A percentile compares a stretch with the other conserved stretches of the same genome.
These are phyloP conservation scores for Trachelus troglodyta DNA, from an alignment of 2,888 invertebrate species.

Conservation along the genomic window DNA sequence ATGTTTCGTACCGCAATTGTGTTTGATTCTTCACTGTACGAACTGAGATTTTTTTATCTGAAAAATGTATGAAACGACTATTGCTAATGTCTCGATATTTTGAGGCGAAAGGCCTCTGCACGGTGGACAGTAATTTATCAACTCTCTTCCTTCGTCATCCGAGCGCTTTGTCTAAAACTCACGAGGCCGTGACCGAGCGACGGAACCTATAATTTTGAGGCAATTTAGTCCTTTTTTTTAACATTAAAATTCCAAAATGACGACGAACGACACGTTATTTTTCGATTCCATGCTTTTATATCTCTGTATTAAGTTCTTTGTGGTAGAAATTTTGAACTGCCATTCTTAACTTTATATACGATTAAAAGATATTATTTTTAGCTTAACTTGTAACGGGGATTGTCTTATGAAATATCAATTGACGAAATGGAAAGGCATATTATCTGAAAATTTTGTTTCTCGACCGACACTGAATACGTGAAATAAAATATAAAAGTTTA, in stretches of 20 bases:
- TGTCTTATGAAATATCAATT: background rate
- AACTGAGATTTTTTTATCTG: background rate
- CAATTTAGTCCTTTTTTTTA: background rate
- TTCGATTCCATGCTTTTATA: background rate
- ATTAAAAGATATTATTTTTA: background rate
- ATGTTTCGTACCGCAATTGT: background rate
- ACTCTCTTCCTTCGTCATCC: background rate
- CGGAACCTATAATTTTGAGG: constrained; percentile 11
- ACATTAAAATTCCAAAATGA: background rate
- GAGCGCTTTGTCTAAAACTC: constrained; percentile 15
- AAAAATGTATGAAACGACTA: background rate
- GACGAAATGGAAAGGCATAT: background rate
- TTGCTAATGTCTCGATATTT: background rate
- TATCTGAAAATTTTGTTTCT: background rate
- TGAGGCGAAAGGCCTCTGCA: background rate
- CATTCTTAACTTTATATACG: background rate
- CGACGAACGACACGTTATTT: background rate
- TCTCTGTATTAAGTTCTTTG: background rate
- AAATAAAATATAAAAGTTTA: background rate
- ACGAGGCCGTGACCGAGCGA: constrained; percentile 13
- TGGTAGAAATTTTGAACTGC: background rate
- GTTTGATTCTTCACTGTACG: background rate
- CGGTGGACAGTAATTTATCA: background rate
- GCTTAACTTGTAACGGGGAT: background rate
- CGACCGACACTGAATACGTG: background rate